Percentiles rank a stretch among this genome's conserved stretches.
phyloP scores from a whole-genome alignment of 30 jellyfish, hydroid and myxozoan species.

The Aurelia sp. region DNA sequence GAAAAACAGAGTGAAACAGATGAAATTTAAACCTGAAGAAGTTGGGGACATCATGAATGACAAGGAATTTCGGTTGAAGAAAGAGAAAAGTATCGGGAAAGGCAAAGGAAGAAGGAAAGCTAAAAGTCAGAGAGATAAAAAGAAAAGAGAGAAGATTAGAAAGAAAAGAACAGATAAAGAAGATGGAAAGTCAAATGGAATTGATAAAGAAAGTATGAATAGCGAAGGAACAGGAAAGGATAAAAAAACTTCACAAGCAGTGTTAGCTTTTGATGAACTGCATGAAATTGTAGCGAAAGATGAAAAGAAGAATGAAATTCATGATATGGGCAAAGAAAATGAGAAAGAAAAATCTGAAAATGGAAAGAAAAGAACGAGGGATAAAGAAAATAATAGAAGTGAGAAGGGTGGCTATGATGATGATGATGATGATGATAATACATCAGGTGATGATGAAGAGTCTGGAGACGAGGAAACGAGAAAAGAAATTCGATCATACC shows the following conservation, averaged over 20 bases:
- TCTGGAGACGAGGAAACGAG: constrained; percentile 45
- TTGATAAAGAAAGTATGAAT: constrained; percentile 1
- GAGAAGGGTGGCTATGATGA: constrained; percentile 8
- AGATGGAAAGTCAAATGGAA: constrained; percentile 8
- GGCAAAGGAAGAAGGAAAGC: background rate
- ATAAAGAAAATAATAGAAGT: background rate
- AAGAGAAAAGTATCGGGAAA: background rate
- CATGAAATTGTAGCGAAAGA: constrained; percentile 78
- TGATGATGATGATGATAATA: constrained; percentile 47
- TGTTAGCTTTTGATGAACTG: constrained; percentile 92
- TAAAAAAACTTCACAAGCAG: constrained; percentile 39
- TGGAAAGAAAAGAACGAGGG: constrained; percentile 15
- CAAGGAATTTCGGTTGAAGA: background rate
- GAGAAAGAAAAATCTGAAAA: constrained; percentile 4
- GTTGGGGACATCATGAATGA: constrained; percentile 41
- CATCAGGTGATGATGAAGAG: constrained; percentile 64
- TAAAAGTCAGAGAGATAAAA: background rate
- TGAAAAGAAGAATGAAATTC: background rate
- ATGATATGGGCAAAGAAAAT: background rate
- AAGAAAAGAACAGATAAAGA: constrained; percentile 14
- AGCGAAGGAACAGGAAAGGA: background rate
- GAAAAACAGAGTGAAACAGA: background rate
- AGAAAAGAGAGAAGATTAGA: background rate
- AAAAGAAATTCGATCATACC: constrained; percentile 24
- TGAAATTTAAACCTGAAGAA: constrained; percentile 20